A percentile compares a stretch with the other conserved stretches of the same genome.
phyloP scores from a whole-genome alignment of 2,888 invertebrate species.

The Arctia plantaginis region DNA sequence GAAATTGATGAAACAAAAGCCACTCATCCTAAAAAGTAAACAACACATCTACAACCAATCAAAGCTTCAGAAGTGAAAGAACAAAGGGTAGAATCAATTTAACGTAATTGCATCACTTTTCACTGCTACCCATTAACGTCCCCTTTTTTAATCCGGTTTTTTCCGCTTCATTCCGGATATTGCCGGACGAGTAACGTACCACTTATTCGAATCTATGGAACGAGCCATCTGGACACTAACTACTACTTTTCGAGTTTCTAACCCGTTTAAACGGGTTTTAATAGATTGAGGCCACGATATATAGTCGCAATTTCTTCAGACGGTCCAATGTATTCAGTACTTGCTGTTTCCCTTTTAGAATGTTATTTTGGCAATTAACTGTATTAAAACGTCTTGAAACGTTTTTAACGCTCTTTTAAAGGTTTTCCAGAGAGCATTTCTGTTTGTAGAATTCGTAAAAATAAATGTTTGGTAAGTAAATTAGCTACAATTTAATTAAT shows the following conservation, averaged over 20 bases:
- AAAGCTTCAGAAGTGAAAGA: conserved; percentile 61
- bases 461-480: conserved; percentile 3
- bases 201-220: conserved; percentile 80
- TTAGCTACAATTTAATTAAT: conserved; percentile 9
- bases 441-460: conserved; percentile 9
- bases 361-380: conserved; percentile 35
- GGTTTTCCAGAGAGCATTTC: conserved; percentile 7
- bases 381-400: conserved; percentile 14
- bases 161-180: conserved; percentile 78
- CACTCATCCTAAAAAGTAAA: neutral
- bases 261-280: conserved; percentile 75
- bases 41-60: conserved; percentile 47
- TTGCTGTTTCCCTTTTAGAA: conserved; percentile 29
- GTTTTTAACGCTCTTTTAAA: conserved; percentile 1
- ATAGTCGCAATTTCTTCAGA: conserved; percentile 64
- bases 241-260: conserved; percentile 75
- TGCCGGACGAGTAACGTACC: conserved; percentile 76
- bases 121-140: conserved; percentile 76
- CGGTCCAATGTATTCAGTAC: conserved; percentile 30
- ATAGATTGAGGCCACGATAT: conserved; percentile 72
- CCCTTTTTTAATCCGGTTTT: conserved; percentile 80
- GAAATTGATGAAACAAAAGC: neutral
- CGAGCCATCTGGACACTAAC: conserved; percentile 73
- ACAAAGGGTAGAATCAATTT: conserved; percentile 75
- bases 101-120: conserved; percentile 81